Base-by-base conservation (phyloP, 2,113 vertebrate species). In the Scortum barcoo region DNA sequence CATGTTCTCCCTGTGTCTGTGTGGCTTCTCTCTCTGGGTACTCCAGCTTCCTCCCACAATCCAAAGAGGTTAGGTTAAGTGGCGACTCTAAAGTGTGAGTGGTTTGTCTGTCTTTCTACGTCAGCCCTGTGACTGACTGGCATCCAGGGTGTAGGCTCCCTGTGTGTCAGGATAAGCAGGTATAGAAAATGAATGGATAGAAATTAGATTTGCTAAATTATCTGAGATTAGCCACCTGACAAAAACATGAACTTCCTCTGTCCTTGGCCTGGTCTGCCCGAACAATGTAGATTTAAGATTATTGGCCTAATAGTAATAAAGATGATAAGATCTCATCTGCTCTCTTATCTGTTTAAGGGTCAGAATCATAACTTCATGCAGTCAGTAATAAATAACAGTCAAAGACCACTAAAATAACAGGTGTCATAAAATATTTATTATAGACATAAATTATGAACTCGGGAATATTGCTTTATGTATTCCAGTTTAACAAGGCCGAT, bases 381-480 rank as follows among this genome's bases (percentile, higher is more conserved):
- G 28, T 54, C 38, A 19, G 33, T 44, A n/a, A 71, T 58, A 58
- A 73, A 72, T 76, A 72, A 77, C 72, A 56, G 22, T 60, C 71
- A 81, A 81, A 86, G 80, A 62, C 38, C 58, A 38, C 68, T 86
- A 74, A 70, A 24, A 42, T 24, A 62, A 51, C 20, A 1, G 13
- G 68, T n/a, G 38, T 56, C 14, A 30, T 86, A 71, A 80, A 81
- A 42, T n/a, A 54, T 70, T 74, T 74, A n/a, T 51, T 14, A 38
- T 14, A 3, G 26, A 80, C 1, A 62, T 57, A 56, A 75, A 84
- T 63, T 38, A 44, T 72, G 14, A 65, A 61, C 48, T 33, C 48
- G 63, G 40, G 48, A 36, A 71, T 22, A 70, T 7, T 33, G 24
- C 4, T 36, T 6, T 65, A n/a, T 38, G 11, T 28, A 38, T 44